These are phyloP conservation scores for Sylvia borin DNA, from an alignment of 2,797 vertebrate genomes.

Conservation along the genomic window DNA sequence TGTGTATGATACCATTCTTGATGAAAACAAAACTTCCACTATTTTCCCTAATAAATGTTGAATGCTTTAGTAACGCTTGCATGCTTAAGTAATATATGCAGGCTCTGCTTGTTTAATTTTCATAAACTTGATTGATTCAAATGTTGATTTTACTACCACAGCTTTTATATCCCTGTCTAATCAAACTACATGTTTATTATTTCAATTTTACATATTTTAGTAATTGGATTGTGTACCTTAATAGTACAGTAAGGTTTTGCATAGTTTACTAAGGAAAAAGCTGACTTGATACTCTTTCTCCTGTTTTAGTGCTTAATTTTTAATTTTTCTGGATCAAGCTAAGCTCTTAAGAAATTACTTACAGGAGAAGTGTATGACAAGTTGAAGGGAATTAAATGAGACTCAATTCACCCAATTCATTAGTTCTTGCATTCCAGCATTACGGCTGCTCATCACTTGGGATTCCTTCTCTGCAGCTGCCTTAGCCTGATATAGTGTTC, in stretches of 20 bases:
- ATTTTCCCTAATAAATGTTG: neutral
- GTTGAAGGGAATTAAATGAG: slow-evolving; percentile 25
- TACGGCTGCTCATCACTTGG: neutral
- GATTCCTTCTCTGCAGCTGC: neutral
- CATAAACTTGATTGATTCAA: slow-evolving; percentile 71
- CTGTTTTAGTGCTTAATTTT: slow-evolving; percentile 32
- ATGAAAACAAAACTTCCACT: neutral
- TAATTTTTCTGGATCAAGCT: slow-evolving; percentile 21
- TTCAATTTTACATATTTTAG: slow-evolving; percentile 59
- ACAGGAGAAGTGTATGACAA: neutral
- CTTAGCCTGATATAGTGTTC: neutral
- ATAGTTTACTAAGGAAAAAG: slow-evolving; percentile 31
- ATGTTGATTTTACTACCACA: slow-evolving; percentile 59
- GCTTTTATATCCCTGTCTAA: slow-evolving; percentile 66
- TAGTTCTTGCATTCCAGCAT: neutral
- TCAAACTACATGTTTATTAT: slow-evolving; percentile 64
- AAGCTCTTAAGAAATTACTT: slow-evolving; percentile 38
- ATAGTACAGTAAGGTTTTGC: slow-evolving; percentile 32
- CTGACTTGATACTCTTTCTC: slow-evolving; percentile 50
- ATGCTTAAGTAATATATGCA: slow-evolving; percentile 43
- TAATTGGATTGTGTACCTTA: slow-evolving; percentile 66
- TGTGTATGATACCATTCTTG: neutral
- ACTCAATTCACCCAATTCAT: neutral
- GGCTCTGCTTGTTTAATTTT: slow-evolving; percentile 67
- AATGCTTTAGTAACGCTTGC: slow-evolving; percentile 3